Evolutionary conservation across 2,113 vertebrate species (phyloP).

Genomic region (Cathartes aura): DNA sequence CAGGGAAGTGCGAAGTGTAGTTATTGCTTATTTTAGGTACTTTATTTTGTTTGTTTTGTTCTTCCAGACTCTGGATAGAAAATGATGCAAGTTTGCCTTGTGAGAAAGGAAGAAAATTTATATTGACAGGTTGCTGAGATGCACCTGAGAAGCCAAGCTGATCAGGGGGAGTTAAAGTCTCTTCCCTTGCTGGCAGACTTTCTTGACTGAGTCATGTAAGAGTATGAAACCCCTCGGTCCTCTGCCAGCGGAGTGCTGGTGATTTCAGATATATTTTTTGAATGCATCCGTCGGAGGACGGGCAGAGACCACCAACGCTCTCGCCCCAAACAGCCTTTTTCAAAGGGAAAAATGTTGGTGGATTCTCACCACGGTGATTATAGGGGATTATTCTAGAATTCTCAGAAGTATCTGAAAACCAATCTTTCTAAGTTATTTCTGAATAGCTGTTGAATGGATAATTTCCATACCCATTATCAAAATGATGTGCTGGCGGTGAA

Average conservation of each 20-base stretch:
- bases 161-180: not conserved
- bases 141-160: not conserved
- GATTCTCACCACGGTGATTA: slow-evolving; percentile 72
- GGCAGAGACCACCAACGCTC: slow-evolving; percentile 20
- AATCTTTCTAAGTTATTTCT: slow-evolving; percentile 78
- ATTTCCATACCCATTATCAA: slow-evolving; percentile 80
- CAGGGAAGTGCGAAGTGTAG: not conserved
- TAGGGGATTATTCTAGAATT: slow-evolving; percentile 73
- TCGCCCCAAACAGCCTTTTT: not conserved
- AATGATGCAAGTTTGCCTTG: not conserved
- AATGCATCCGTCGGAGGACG: fast-evolving
- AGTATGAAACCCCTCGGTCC: not conserved
- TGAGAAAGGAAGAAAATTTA: not conserved
- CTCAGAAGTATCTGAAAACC: slow-evolving; percentile 77
- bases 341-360: slow-evolving; percentile 40
- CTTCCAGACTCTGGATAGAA: not conserved
- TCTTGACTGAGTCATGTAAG: not conserved
- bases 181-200: not conserved
- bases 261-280: not conserved
- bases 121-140: not conserved
- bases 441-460: slow-evolving; percentile 79
- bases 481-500: slow-evolving; percentile 75
- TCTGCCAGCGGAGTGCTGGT: not conserved
- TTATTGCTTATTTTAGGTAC: slow-evolving; percentile 1
- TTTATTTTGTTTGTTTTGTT: not conserved